Evolutionary conservation across 2,113 vertebrate genomes (phyloP), one percentile per base, ranked within the genome.

Genomic region (Anarrhichthys ocellatus): DNA sequence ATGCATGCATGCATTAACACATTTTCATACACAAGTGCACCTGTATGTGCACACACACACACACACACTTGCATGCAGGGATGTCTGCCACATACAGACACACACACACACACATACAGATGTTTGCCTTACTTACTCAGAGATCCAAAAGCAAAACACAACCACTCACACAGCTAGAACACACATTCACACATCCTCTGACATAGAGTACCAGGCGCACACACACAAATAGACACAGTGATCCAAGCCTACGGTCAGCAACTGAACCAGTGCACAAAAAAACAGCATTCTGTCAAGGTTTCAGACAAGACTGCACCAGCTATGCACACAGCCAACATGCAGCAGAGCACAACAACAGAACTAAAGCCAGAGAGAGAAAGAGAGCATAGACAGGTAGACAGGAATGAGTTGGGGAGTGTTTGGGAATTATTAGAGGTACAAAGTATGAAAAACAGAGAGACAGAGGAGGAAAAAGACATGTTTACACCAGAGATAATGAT

Each of bases 211-310:
- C 44, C 54, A 59, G n/a, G 14, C 13, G 14, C 13, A 67, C 58
- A 72, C 52, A 73, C 48, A 62, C 52, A 56, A 20, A 44, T 27
- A 75, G 9, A 61, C 13, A 81, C 27, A 18, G 58, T 61, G 58
- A 61, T 61, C 58, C 58, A 61, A 79, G 63, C 32, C 66, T 42
- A 76, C 11, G 32, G 70, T 72, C 66, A 71, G 67, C 24, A 80
- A 87, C 32, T 87, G 83, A 91, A 89, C 83, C 78, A 80, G 81
- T 82, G 88, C 71, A 83, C 79, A 42, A 75, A 81, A 65, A 89
- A 88, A 83, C 81, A 93, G 88, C 89, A 94, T 94, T 93, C 93
- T 89, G 92, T 82, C 85, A 82, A 89, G 70, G 87, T 92, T 87
- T 89, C 82, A 92, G 84, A 91, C 86, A 91, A 89, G 89, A 91